Percentiles rank a stretch among this genome's conserved stretches.
These are phyloP conservation scores for Lanius ludovicianus DNA, from an alignment of 2,113 vertebrate genomes.

Conservation along the genomic window DNA sequence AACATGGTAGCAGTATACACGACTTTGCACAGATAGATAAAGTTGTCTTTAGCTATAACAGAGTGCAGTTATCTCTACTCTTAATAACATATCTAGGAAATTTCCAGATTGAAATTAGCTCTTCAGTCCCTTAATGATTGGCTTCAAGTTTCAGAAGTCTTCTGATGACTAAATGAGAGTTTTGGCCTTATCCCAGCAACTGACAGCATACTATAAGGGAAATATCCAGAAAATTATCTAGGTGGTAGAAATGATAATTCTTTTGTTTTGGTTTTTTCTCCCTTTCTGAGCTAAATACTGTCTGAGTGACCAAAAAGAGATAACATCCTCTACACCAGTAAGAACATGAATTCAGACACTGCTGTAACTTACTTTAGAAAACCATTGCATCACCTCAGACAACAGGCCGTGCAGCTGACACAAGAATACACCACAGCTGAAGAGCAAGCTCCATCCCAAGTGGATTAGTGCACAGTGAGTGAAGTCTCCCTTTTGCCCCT, in stretches of 20 bases:
- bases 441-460: not conserved
- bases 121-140: not conserved
- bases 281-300: not conserved
- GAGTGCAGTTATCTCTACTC: not conserved
- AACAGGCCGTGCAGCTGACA: not conserved
- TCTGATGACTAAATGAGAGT: not conserved
- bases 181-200: not conserved
- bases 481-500: not conserved
- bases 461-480: fast-evolving
- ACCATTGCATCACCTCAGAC: not conserved
- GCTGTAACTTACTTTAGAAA: not conserved
- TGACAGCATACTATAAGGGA: not conserved
- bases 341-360: not conserved
- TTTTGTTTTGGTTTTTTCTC: not conserved
- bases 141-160: not conserved
- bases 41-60: not conserved
- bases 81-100: not conserved
- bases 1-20: not conserved
- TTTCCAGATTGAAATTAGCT: not conserved
- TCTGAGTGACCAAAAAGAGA: not conserved
- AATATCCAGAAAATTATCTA: not conserved
- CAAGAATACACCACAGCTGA: not conserved
- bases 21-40: not conserved
- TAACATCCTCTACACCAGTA: not conserved
- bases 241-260: not conserved